These are phyloP conservation scores for Cyphomyrus discorhynchus DNA, from an alignment of 2,113 vertebrate genomes.

Conservation along the genomic window DNA sequence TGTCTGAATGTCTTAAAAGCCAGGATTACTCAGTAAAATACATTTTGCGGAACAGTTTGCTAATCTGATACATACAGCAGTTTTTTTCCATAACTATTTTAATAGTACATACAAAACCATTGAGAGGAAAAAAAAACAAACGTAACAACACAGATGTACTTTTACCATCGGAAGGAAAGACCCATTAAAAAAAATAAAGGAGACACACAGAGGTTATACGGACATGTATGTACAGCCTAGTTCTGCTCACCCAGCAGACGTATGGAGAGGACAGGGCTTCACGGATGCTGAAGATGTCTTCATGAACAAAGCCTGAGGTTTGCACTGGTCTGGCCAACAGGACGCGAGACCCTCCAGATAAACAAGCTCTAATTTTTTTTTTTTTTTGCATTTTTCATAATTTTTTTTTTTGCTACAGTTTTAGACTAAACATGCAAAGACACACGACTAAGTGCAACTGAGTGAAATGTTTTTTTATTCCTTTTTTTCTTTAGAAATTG, in stretches of 20 bases:
- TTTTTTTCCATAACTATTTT: conserved; percentile 73
- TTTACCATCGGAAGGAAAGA: conserved; percentile 42
- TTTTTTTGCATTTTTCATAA: conserved; percentile 56
- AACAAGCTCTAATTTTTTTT: conserved; percentile 63
- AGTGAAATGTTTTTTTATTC: conserved; percentile 76
- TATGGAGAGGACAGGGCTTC: conserved; percentile 55
- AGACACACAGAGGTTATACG: conserved; percentile 63
- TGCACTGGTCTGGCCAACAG: conserved; percentile 78
- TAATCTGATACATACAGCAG: conserved; percentile 94
- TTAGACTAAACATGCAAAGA: conserved; percentile 95
- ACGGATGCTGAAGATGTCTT: conserved; percentile 64
- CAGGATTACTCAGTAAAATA: conserved; percentile 86
- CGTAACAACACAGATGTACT: conserved; percentile 62
- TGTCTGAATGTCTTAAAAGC: conserved; percentile 77
- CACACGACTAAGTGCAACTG: conserved; percentile 89
- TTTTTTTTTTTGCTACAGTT: conserved; percentile 76
- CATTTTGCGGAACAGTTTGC: conserved; percentile 85
- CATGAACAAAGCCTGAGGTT: conserved; percentile 83
- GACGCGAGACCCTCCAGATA: conserved; percentile 71
- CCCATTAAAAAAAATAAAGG: conserved; percentile 62
- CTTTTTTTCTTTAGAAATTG: conserved; percentile 51
- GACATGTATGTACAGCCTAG: conserved; percentile 90
- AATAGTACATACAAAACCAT: conserved; percentile 92
- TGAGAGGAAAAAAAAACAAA: conserved; percentile 78
- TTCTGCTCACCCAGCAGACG: conserved; percentile 71